Evolutionary conservation across 2,888 invertebrate species (phyloP).

Genomic region (Plagodis dolabraria): DNA sequence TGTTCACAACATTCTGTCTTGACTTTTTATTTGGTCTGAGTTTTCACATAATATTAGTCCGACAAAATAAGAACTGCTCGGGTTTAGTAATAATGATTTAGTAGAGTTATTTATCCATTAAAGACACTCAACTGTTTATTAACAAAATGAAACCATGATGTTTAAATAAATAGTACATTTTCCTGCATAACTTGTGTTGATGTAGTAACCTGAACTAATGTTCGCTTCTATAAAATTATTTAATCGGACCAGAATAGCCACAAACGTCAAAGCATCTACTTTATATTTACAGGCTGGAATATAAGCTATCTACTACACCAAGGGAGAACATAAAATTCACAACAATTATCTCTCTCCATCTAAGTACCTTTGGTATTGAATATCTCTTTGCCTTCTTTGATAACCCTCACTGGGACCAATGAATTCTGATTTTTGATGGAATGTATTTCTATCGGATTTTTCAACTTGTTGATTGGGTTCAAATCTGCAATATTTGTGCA

Average conservation of each 20-base stretch:
- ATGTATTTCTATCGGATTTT: constrained; percentile 63
- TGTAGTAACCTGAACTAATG: no score
- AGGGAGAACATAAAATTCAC: constrained; percentile 1
- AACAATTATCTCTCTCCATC: constrained; percentile 10
- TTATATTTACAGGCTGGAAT: not conserved
- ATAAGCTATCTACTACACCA: not conserved
- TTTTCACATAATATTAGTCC: no score
- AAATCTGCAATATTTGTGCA: constrained; percentile 58
- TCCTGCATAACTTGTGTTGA: no score
- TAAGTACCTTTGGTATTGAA: constrained; percentile 64
- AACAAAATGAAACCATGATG: no score
- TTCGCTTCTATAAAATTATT: no score
- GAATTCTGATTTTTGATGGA: constrained; percentile 53
- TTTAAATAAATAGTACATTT: no score
- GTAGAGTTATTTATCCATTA: no score
- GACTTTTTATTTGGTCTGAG: no score
- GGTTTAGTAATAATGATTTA: no score
- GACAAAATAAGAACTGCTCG: no score
- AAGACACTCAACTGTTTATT: no score
- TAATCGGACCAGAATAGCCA: not conserved
- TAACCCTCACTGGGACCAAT: constrained; percentile 55
- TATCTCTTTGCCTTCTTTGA: constrained; percentile 58
- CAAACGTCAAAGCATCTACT: constrained; percentile 8
- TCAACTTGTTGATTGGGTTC: constrained; percentile 56
- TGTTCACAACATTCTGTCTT: no score